A percentile compares a stretch with the other conserved stretches of the same genome.
Conservation (phyloP, 1,140 invertebrate species). For the Oreohelix idahoensis region DNA sequence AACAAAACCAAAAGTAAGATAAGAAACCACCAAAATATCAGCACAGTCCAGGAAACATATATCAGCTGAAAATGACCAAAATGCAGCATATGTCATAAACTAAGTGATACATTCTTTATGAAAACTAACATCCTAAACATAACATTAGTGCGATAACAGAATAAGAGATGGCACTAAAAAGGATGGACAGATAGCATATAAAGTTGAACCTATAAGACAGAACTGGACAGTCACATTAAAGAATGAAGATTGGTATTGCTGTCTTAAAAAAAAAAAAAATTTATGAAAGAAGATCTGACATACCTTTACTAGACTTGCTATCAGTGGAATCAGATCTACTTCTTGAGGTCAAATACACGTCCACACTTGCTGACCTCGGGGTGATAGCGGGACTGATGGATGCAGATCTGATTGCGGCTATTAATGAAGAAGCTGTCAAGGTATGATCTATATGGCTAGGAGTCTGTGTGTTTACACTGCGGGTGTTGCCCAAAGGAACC, state of each 20-base stretch:
- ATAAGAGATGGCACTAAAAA: not conserved
- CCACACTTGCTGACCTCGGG: slow-evolving; percentile 4
- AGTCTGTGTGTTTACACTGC: slow-evolving; percentile 88
- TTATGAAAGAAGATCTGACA: not conserved
- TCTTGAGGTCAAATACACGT: slow-evolving; percentile 72
- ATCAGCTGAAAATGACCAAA: too few relatives aligned
- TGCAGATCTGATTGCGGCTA: slow-evolving; percentile 54
- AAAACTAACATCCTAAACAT: too few relatives aligned
- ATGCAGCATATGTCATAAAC: too few relatives aligned
- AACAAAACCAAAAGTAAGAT: too few relatives aligned
- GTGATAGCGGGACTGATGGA: slow-evolving; percentile 64
- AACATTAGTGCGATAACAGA: too few relatives aligned
- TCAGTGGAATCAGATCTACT: slow-evolving; percentile 72
- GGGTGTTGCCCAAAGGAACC: slow-evolving; percentile 75
- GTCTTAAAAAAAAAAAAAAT: too few relatives aligned
- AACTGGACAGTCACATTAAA: too few relatives aligned
- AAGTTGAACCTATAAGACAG: not conserved
- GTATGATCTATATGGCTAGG: slow-evolving; percentile 76
- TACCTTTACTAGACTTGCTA: slow-evolving; percentile 51
- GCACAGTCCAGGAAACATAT: too few relatives aligned
- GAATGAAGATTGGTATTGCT: too few relatives aligned
- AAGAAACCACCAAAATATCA: too few relatives aligned
- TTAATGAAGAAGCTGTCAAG: slow-evolving; percentile 14
- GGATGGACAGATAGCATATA: not conserved
- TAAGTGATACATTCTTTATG: too few relatives aligned